These are phyloP conservation scores for Tiliacea citrago DNA, from an alignment of 2,888 invertebrate genomes.

Conservation along the genomic window DNA sequence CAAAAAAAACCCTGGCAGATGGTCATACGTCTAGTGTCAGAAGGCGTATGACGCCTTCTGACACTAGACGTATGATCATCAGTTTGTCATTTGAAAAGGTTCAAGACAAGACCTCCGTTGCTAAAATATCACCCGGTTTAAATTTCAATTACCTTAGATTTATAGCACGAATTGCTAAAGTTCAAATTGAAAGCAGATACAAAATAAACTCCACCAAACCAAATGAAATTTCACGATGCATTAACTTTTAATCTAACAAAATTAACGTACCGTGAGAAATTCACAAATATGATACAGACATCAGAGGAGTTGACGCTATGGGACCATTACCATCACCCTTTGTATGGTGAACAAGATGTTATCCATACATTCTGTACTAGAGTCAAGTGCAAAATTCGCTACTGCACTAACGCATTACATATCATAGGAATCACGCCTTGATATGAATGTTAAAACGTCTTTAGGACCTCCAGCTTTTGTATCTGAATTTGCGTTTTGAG, in stretches of 20 bases:
- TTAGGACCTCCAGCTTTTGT: constrained; percentile 14
- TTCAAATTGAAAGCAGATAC: constrained; percentile 44
- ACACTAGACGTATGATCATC: background rate
- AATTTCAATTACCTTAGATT: constrained; percentile 16
- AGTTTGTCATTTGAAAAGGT: background rate
- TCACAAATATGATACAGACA: constrained; percentile 71
- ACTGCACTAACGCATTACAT: constrained; percentile 83
- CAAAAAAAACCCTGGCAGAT: background rate
- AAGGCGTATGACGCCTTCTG: no score
- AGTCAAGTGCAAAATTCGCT: constrained; percentile 89
- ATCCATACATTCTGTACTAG: constrained; percentile 75
- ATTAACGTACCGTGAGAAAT: constrained; percentile 82
- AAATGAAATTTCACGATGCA: constrained; percentile 73
- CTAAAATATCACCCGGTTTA: background rate
- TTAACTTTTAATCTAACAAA: constrained; percentile 73
- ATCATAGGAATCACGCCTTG: constrained; percentile 89
- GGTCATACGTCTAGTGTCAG: no score
- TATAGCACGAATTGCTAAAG: constrained; percentile 16
- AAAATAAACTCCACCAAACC: constrained; percentile 28
- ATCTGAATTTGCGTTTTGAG: constrained; percentile 46
- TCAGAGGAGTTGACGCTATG: constrained; percentile 64
- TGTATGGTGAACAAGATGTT: constrained; percentile 83
- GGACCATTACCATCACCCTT: constrained; percentile 66
- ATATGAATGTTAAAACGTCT: constrained; percentile 63
- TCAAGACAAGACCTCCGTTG: background rate